Evolutionary conservation across 2,113 vertebrate species (phyloP).

Genomic region (Gobio gobio): DNA sequence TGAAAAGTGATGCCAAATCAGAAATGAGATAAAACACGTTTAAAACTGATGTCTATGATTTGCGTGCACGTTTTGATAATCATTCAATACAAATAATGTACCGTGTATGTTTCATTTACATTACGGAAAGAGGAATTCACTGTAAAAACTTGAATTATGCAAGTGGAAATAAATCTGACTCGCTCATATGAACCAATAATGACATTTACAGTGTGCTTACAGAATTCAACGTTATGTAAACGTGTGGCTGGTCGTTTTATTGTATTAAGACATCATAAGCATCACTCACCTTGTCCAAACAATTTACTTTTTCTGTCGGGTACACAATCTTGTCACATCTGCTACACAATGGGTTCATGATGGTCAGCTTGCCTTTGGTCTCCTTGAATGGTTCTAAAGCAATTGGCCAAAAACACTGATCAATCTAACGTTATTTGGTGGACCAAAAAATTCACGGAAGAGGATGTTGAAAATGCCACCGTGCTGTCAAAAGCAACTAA

Average conservation of each 20-base stretch:
- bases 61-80: neutral
- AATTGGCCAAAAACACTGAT: neutral
- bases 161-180: neutral
- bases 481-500: neutral
- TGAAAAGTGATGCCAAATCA: conserved; percentile 40
- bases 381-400: neutral
- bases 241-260: neutral
- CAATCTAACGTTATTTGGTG: neutral
- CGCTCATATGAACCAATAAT: neutral
- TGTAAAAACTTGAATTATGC: neutral
- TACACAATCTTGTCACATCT: conserved; percentile 94
- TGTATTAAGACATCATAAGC: neutral
- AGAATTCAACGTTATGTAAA: neutral
- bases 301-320: conserved; percentile 97
- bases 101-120: neutral
- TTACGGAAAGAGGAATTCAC: neutral
- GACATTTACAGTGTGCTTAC: neutral
- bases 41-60: neutral
- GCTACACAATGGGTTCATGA: conserved; percentile 92
- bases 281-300: conserved; percentile 89
- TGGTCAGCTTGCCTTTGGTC: conserved; percentile 28
- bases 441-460: neutral
- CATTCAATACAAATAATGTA: neutral
- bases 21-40: neutral
- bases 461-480: neutral